A percentile compares a stretch with the other conserved stretches of the same genome.
These are phyloP conservation scores for Drosophila percnosoma DNA, from an alignment of 2,888 invertebrate genomes.

Conservation along the genomic window DNA sequence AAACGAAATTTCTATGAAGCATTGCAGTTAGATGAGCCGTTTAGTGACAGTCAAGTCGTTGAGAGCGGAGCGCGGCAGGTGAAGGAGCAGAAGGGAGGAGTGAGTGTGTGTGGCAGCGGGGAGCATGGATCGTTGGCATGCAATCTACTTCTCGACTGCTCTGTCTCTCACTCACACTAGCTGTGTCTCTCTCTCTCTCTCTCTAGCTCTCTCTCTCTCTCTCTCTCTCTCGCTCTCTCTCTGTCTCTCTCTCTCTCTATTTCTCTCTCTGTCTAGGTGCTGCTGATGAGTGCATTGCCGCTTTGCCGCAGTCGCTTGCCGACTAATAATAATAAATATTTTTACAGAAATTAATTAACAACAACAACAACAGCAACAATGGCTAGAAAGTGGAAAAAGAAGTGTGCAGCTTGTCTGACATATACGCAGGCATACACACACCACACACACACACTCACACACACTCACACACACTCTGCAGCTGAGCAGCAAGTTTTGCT, in stretches of 20 bases:
- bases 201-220: constrained; percentile 6
- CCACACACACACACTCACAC: background rate
- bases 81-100: constrained; percentile 5
- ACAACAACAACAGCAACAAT: constrained; percentile 66
- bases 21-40: constrained; percentile 81
- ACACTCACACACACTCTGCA: background rate
- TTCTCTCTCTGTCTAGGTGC: constrained; percentile 32
- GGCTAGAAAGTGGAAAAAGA: constrained; percentile 59
- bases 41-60: constrained; percentile 77
- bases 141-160: constrained; percentile 20
- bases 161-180: constrained; percentile 9
- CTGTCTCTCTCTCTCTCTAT: background rate
- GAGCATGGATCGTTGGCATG: constrained; percentile 52
- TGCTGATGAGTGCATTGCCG: constrained; percentile 65
- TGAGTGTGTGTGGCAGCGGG: background rate
- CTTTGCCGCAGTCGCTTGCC: constrained; percentile 45
- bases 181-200: background rate
- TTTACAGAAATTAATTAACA: constrained; percentile 71
- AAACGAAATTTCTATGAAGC: constrained; percentile 78
- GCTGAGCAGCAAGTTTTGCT: background rate
- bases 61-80: constrained; percentile 34
- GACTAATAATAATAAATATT: constrained; percentile 77
- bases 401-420: constrained; percentile 34
- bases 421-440: constrained; percentile 15
- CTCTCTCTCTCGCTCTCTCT: background rate